Conservation (phyloP, 1,140 invertebrate species). For the Bathynomus jamesi region DNA sequence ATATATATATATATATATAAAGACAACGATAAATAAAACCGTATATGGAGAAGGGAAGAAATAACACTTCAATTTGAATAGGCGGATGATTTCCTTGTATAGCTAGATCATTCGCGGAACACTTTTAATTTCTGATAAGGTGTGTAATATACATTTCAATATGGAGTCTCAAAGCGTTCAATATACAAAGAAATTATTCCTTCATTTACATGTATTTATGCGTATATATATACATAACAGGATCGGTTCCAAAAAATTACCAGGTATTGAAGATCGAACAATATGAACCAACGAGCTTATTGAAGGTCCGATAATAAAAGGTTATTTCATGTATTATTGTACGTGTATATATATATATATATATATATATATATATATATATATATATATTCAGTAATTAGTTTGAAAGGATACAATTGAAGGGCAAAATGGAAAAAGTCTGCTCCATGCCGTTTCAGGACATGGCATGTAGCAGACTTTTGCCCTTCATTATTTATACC, state of each 20-base stretch:
- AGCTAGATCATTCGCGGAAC: too few relatives aligned
- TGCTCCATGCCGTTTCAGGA: too few relatives aligned
- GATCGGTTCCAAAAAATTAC: not conserved
- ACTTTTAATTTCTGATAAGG: too few relatives aligned
- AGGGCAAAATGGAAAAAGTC: too few relatives aligned
- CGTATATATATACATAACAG: not conserved
- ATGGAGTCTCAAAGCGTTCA: not conserved
- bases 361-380: not conserved
- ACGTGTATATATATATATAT: not conserved
- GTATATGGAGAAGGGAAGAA: not conserved
- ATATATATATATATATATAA: not conserved
- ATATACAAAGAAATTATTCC: not conserved
- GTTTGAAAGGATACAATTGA: not conserved
- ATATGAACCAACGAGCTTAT: not conserved
- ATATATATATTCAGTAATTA: not conserved
- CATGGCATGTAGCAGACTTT: too few relatives aligned
- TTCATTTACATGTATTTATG: not conserved
- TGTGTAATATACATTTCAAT: not conserved
- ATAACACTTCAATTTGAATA: not conserved
- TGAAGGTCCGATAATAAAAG: not conserved
- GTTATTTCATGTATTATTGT: not conserved
- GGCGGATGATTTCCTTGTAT: not conserved
- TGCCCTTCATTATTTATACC: too few relatives aligned
- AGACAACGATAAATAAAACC: not conserved
- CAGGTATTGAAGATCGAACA: not conserved